Evolutionary conservation across 2,113 vertebrate species (phyloP).

Genomic region (Gymnarchus niloticus): DNA sequence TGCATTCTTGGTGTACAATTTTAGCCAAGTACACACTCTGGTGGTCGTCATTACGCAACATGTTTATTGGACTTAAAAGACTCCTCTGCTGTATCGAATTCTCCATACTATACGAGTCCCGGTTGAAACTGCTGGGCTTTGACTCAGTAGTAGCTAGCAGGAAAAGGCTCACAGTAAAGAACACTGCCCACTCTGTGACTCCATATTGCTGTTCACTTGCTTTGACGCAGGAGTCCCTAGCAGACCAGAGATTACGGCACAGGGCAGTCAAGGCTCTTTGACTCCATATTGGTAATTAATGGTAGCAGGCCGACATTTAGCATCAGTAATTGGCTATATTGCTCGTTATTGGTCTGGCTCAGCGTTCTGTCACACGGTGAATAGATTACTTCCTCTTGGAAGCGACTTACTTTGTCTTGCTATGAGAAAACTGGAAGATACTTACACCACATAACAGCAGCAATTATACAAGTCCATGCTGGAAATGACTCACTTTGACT

Average conservation of each 20-base stretch:
- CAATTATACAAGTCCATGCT: too few species aligned
- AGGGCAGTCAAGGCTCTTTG: not conserved
- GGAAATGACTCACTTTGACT: too few species aligned
- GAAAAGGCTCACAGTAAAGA: not conserved
- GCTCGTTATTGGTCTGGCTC: not conserved
- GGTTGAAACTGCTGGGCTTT: not conserved
- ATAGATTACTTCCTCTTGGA: not conserved
- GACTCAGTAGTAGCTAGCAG: conserved; percentile 3
- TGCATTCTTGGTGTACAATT: too few species aligned
- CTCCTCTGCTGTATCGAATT: not conserved
- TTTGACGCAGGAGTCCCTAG: not conserved
- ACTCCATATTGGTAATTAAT: not conserved
- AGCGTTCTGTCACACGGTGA: not conserved
- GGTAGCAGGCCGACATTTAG: not conserved
- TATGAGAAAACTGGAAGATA: not conserved
- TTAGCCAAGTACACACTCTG: too few species aligned
- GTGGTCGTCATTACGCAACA: too few species aligned
- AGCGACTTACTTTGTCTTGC: not conserved
- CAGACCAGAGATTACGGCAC: too few species aligned
- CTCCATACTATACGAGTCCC: not conserved
- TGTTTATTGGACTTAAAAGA: too few species aligned
- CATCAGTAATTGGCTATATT: conserved; percentile 1
- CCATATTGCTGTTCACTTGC: not conserved
- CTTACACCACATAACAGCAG: too few species aligned
- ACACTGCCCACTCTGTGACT: not conserved